Conservation (phyloP, 2,113 vertebrate species). For the Megaptera novaeangliae region DNA sequence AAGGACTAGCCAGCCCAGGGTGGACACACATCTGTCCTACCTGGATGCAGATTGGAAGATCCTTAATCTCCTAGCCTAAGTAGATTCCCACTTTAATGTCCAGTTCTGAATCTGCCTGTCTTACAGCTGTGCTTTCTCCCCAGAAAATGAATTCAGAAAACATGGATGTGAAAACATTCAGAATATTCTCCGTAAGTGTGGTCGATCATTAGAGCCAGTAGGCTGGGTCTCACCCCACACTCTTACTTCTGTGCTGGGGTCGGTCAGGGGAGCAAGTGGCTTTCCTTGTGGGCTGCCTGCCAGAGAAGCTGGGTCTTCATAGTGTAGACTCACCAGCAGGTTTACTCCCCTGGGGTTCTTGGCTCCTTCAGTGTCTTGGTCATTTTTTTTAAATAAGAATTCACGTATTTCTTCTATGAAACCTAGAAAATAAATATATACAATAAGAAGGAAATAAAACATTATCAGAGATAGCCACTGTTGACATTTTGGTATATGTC, state of each 20-base stretch:
- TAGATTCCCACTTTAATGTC: not conserved
- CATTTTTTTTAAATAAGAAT: not conserved
- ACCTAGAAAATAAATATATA: not conserved
- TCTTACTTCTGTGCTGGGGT: not conserved
- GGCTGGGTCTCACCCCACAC: rapidly evolving
- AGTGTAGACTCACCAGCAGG: rapidly evolving
- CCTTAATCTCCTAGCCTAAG: not conserved
- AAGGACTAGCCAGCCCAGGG: not conserved
- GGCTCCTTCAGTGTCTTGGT: not conserved
- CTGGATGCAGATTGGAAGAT: not conserved
- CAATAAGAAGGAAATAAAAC: not conserved
- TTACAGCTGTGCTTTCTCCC: not conserved
- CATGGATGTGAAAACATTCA: not conserved
- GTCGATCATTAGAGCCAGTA: not conserved
- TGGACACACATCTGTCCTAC: not conserved
- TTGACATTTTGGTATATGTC: not conserved
- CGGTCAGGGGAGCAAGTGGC: not conserved
- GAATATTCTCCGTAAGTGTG: not conserved
- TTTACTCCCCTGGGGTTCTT: not conserved
- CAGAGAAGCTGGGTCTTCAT: not conserved
- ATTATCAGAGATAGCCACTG: not conserved
- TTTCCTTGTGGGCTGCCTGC: not conserved
- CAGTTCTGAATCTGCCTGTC: not conserved
- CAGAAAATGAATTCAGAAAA: not conserved
- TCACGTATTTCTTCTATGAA: not conserved